Base-by-base conservation (phyloP, 2,797 vertebrate species). In the Decapterus maruadsi region DNA sequence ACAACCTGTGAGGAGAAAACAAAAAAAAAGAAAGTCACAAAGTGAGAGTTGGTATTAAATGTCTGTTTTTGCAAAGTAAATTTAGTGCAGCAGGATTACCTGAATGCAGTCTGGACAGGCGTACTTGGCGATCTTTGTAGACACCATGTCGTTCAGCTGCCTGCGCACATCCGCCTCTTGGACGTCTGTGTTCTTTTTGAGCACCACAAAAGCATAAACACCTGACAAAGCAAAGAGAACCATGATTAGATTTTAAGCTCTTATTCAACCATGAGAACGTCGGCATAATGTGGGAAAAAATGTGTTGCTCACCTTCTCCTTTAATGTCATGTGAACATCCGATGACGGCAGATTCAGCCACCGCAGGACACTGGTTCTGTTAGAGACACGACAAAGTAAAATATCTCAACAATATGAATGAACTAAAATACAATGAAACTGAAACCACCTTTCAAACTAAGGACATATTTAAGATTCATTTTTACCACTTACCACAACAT, bases 81-180 rank as follows among this genome's bases (percentile, higher is more conserved):
- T 29, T 42, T 12, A 12, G 29, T 6, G 16, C 4, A 14, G 14
- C 22, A 22, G 4, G 64, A 11, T 60, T 82, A 94, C 95, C 97
- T 99, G 93, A 73, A 92, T 84, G 62, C 26, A 65, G 80, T 99
- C 97, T 1, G 97, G 97, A 84, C 97, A 94, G 1, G 98, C 98
- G 0, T 99, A 99, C 86, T 99, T 99, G 70, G 98, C 98, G 0
- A 99, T 99, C 80, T 96, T 98, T 54, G 91, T 88, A 19, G 97
- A 96, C 59, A 99, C 97, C 16, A 93, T 90, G 13, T 58, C 36
- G 69, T 89, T 96, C 11, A 99, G 94, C 61, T 97, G 95, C 53
- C 92, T 85, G 48, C 90, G 77, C 66, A 99, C 81, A 2, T 43
- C 78, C 0, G 54, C 29, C 20, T 96, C 94, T 34, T 12, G 6